Conservation (phyloP, 2,888 invertebrate genomes). For the Hirtodrosophila trivittata region DNA sequence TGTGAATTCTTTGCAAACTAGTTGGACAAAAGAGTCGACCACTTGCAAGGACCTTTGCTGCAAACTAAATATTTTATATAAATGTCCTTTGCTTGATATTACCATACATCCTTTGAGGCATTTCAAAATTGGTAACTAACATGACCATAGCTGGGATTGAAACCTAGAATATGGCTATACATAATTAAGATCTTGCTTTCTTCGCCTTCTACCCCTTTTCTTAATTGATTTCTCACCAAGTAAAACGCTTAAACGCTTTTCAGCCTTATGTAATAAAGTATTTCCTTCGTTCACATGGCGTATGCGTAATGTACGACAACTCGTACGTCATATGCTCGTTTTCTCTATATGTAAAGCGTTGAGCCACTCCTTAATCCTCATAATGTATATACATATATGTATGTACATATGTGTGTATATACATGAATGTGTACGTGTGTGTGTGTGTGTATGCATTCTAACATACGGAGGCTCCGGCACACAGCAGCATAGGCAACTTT, state of each 20-base stretch:
- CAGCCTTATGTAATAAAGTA: background rate
- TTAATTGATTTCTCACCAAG: background rate
- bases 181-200: too few species aligned
- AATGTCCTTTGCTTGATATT: slow-evolving; percentile 17
- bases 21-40: slow-evolving; percentile 22
- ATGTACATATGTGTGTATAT: slow-evolving; percentile 5
- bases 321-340: slow-evolving; percentile 32
- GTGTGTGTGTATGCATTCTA: slow-evolving; percentile 30
- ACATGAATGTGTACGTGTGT: slow-evolving; percentile 12
- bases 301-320: slow-evolving; percentile 53
- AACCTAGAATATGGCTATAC: too few species aligned
- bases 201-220: too few species aligned
- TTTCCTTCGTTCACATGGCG: slow-evolving; percentile 35
- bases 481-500: slow-evolving; percentile 13
- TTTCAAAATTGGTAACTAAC: too few species aligned
- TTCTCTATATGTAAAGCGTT: slow-evolving; percentile 18
- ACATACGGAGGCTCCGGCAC: slow-evolving; percentile 33
- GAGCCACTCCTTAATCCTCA: slow-evolving; percentile 59
- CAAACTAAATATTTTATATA: slow-evolving; percentile 17
- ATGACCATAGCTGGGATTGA: background rate
- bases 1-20: slow-evolving; percentile 35
- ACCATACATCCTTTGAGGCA: too few species aligned
- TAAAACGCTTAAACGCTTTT: background rate
- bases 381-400: slow-evolving; percentile 7
- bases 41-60: slow-evolving; percentile 25